Base-by-base conservation (phyloP, 2,797 vertebrate genomes). In the Morus bassanus region DNA sequence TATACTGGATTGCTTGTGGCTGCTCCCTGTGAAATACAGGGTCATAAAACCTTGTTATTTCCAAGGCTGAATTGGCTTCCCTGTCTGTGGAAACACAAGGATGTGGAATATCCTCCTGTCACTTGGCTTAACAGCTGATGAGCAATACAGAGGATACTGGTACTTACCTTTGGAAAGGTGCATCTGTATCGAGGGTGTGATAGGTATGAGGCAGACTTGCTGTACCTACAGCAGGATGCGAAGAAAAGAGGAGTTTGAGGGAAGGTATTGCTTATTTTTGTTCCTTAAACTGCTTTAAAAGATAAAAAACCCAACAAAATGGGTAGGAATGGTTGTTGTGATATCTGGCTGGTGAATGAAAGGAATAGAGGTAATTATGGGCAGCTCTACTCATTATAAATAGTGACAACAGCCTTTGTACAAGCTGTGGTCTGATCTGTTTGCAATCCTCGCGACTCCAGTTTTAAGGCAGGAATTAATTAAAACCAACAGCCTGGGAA, bases 11-110 rank as follows among this genome's bases (percentile, higher is more conserved):
- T 79, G 75, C 91, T 97, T 30, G 15, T 91, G 79, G 63, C 60
- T 87, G 83, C 77, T 92, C 79, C 59, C 88, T 91, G 85, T 22
- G 61, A 97, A 91, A 82, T 35, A 60, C 33, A 2, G 88, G 69
- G 79, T 67, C 33, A 22, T 91, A 67, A 96, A 97, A 87, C 87
- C 94, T 76, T 31, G 8, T 65, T 57, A 72, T 95, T 96, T 93
- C 89, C 86, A 41, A 68, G 77, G 63, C 88, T 89, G 61, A 48
- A 53, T 86, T 6, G 3, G 54, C 53, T 81, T 85, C 41, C 41
- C 41, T 27, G 43, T 35, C 84, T 48, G 33, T 22, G 54, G 76
- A 21, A 51, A 4, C 2, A 2, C 4, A 4, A n/a, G 54, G 46
- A 9, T 21, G 48, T 18, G 57, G 41, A 48, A 39, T 54, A 33